Evolutionary conservation across 2,888 invertebrate species (phyloP).

Genomic region (Mayetiola destructor): DNA sequence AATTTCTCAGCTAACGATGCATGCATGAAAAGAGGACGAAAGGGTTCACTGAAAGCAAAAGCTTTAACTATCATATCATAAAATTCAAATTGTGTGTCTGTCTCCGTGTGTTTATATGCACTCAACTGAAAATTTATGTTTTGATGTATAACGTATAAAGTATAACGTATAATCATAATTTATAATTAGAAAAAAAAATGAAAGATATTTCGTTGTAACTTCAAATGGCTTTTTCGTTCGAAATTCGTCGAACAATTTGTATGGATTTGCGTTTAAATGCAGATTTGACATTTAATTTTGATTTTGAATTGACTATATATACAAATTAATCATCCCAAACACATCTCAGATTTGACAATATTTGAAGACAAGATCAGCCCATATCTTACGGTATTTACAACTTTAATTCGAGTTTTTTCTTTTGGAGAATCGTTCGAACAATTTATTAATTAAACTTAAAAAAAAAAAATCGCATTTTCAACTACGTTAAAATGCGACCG

Average conservation of each 20-base stretch:
- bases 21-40: background rate
- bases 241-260: too few relatives aligned
- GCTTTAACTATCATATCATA: background rate
- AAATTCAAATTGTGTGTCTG: background rate
- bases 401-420: too few relatives aligned
- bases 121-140: background rate
- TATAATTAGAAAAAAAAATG: conserved; percentile 7
- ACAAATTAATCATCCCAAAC: conserved; percentile 10
- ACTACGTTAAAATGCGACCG: conserved; percentile 4
- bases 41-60: background rate
- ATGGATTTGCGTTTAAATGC: too few relatives aligned
- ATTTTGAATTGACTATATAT: too few relatives aligned
- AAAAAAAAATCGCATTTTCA: too few relatives aligned
- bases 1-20: too few relatives aligned
- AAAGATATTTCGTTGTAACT: too few relatives aligned
- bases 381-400: background rate
- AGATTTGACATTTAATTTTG: too few relatives aligned
- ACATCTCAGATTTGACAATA: background rate
- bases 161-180: too few relatives aligned
- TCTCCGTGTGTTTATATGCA: background rate
- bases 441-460: too few relatives aligned
- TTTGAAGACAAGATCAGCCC: background rate
- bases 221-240: too few relatives aligned
- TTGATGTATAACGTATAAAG: conserved; percentile 1
- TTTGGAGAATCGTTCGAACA: too few relatives aligned